Evolutionary conservation across 2,888 invertebrate species (phyloP).

Genomic region (Cremastinae sp.): DNA sequence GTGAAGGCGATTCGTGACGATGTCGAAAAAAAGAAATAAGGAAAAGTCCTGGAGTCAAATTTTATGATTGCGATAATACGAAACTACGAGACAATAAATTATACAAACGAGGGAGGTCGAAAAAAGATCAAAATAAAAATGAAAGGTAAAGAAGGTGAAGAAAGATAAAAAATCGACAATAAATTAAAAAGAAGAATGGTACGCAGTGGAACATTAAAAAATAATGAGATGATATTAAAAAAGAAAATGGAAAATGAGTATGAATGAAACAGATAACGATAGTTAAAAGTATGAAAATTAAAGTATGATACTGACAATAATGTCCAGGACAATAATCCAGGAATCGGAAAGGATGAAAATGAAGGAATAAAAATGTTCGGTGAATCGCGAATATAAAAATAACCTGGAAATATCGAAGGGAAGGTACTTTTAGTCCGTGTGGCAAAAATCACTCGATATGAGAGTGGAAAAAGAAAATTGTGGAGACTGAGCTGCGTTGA

Average conservation of each 20-base stretch:
- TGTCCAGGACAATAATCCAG: slow-evolving; percentile 33
- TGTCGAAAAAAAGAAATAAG: slow-evolving; percentile 1
- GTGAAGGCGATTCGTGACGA: slow-evolving; percentile 10
- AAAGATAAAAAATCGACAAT: slow-evolving; percentile 21
- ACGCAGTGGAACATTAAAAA: slow-evolving; percentile 45
- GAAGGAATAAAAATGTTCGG: too few relatives aligned
- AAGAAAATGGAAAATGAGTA: slow-evolving; percentile 24
- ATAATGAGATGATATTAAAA: too few relatives aligned
- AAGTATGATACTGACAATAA: slow-evolving; percentile 57
- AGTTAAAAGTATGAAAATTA: too few relatives aligned
- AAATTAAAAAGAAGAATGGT: slow-evolving; percentile 18
- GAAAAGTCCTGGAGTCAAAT: slow-evolving; percentile 26
- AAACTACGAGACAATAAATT: slow-evolving; percentile 52
- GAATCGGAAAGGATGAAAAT: too few relatives aligned
- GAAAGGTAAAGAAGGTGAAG: background rate
- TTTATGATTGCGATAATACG: slow-evolving; percentile 31
- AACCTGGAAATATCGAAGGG: too few relatives aligned
- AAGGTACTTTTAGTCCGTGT: slow-evolving; percentile 32
- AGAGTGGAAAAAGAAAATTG: slow-evolving; percentile 53
- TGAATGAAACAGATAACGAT: too few relatives aligned
- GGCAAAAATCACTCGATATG: slow-evolving; percentile 22
- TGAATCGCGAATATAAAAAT: too few relatives aligned
- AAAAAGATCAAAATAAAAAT: background rate
- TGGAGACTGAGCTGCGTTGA: slow-evolving; percentile 35
- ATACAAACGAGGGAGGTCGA: background rate